These are phyloP conservation scores for Schrankia costaestrigalis DNA, from an alignment of 2,888 invertebrate genomes.

Conservation along the genomic window DNA sequence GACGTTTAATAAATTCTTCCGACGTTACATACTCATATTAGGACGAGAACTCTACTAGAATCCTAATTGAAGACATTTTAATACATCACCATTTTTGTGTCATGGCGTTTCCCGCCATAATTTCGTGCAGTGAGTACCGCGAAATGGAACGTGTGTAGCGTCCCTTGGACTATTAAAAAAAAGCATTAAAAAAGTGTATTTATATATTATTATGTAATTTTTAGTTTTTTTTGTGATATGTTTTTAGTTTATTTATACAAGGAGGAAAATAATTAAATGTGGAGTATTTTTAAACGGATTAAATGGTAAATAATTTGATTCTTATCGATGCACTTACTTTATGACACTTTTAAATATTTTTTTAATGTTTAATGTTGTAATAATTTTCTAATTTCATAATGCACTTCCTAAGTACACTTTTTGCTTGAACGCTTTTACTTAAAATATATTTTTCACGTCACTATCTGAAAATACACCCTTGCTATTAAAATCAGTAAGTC, in stretches of 20 bases:
- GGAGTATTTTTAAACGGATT: constrained; percentile 8
- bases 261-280: constrained; percentile 5
- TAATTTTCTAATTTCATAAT: too few relatives aligned
- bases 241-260: neutral
- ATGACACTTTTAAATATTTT: too few relatives aligned
- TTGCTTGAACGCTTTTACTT: too few relatives aligned
- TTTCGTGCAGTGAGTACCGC: constrained; percentile 43
- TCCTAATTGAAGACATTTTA: constrained; percentile 53
- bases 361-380: too few relatives aligned
- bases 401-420: too few relatives aligned
- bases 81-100: constrained; percentile 45
- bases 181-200: neutral
- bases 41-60: constrained; percentile 51
- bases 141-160: constrained; percentile 50
- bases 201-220: neutral
- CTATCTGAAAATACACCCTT: too few relatives aligned
- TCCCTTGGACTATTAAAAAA: constrained; percentile 33
- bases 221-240: too few relatives aligned
- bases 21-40: constrained; percentile 41
- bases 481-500: too few relatives aligned
- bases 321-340: too few relatives aligned
- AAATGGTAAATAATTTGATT: constrained; percentile 25
- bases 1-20: constrained; percentile 40
- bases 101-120: constrained; percentile 45
- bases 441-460: too few relatives aligned